Evolutionary conservation across 2,888 invertebrate species (phyloP), one percentile per base, ranked within the genome.

Genomic region (Arrhopalites spinosus): DNA sequence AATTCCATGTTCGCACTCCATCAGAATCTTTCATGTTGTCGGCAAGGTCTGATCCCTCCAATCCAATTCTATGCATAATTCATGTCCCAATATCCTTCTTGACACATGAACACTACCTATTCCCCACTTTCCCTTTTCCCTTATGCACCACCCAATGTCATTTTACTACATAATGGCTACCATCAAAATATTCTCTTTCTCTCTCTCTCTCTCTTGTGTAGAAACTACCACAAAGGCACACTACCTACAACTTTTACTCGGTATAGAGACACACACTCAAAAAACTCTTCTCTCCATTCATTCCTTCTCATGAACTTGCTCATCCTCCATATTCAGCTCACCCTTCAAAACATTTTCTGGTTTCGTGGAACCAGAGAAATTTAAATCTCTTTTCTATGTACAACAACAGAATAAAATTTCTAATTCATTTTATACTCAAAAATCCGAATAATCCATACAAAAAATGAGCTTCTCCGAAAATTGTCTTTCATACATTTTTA

Each of bases 61-160:
- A 74, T 74, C 74, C 74, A 74, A 74, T 74, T 68, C 68, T 36
- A 74, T 74, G 74, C 74, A 74, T 74, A 74, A 74, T 74, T 74
- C 74, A 74, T 74, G 68, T 45, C 25, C 61, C 74, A 69, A 74
- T 74, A 74, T 74, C 68, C 74, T 43, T 23, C 74, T 59, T 66
- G 66, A 73, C 73, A 73, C 73, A 66, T 73, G 29, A 70, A 70
- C 56, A 61, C 45, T 53, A 13, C n/a, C 36, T 23, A 23, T 25
- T 66, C 66, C 15, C 29, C 25, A 29, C 29, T 63, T n/a, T 29
- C 17, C 25, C 5, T 20, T 23, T 23, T 3, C 7, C 23, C 63
- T 7, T 30, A 67, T 45, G 43, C 63, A 25, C 25, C 29, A 5
- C 36, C 36, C 36, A 36, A 36, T 11, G 11, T 23, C n/a, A 56